Evolutionary conservation across 1,140 invertebrate species (phyloP).

Genomic region (Scaptomyza pallida): DNA sequence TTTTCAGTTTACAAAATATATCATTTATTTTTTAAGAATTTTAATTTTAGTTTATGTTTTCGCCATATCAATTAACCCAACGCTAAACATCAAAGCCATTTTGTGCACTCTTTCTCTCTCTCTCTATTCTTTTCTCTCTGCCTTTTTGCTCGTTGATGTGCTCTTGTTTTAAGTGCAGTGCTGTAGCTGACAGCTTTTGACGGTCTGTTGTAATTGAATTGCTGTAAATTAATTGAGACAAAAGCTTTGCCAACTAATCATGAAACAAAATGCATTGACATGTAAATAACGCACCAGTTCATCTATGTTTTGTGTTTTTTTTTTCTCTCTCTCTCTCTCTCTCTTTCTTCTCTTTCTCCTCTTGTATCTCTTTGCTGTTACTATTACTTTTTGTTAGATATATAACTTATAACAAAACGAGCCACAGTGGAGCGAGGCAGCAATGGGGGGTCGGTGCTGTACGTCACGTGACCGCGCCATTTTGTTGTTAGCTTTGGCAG

Average conservation of each 20-base stretch:
- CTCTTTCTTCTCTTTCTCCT: not conserved
- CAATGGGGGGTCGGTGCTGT: conserved; percentile 18
- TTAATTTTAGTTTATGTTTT: not conserved
- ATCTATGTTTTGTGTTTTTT: conserved; percentile 24
- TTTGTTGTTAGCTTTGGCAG: conserved; percentile 66
- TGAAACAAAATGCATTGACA: conserved; percentile 68
- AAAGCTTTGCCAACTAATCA: conserved; percentile 58
- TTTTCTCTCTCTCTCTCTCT: not conserved
- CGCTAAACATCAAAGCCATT: conserved; percentile 1
- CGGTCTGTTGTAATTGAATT: conserved; percentile 44
- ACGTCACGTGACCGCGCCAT: conserved; percentile 60
- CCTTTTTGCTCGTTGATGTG: not conserved
- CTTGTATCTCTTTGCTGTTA: conserved; percentile 1
- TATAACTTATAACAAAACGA: conserved; percentile 34
- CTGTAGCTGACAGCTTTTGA: conserved; percentile 63
- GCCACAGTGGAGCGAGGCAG: conserved; percentile 2
- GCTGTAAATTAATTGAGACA: conserved; percentile 38
- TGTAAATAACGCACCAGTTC: conserved; percentile 67
- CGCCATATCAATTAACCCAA: not conserved
- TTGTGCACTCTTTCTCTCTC: not conserved
- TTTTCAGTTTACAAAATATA: not conserved
- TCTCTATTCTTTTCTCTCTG: too few species aligned
- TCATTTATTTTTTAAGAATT: not conserved
- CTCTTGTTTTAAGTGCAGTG: conserved; percentile 1
- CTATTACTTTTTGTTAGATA: conserved; percentile 3